These are phyloP conservation scores for Anorthoa munda DNA, from an alignment of 2,888 invertebrate genomes.

Conservation along the genomic window DNA sequence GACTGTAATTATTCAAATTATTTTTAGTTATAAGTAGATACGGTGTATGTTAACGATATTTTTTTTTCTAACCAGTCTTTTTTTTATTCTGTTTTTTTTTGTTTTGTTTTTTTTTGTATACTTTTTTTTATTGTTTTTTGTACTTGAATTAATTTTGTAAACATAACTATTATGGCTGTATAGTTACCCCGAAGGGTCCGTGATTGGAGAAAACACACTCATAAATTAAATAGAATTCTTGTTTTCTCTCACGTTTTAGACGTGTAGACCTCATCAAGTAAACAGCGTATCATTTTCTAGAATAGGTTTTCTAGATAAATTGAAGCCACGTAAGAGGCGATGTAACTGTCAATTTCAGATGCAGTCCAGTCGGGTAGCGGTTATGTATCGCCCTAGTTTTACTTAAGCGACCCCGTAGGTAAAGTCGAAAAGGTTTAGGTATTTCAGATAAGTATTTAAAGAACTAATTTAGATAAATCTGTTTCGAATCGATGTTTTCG, in stretches of 20 bases:
- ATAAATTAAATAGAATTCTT: slow-evolving; percentile 9
- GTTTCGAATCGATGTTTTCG: neutral
- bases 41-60: slow-evolving; percentile 1
- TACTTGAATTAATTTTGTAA: too few relatives aligned
- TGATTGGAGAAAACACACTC: slow-evolving; percentile 2
- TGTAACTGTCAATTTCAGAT: slow-evolving; percentile 43
- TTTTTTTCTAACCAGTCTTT: neutral
- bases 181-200: too few relatives aligned
- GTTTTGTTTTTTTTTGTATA: too few relatives aligned
- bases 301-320: slow-evolving; percentile 34
- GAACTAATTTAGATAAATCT: neutral
- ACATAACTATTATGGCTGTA: too few relatives aligned
- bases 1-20: too few relatives aligned
- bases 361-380: slow-evolving; percentile 23
- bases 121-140: too few relatives aligned
- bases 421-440: neutral
- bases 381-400: slow-evolving; percentile 16
- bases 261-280: slow-evolving; percentile 11
- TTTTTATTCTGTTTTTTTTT: too few relatives aligned
- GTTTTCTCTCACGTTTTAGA: slow-evolving; percentile 18
- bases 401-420: slow-evolving; percentile 8
- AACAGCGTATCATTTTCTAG: slow-evolving; percentile 30
- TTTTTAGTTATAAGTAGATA: too few relatives aligned
- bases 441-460: neutral
- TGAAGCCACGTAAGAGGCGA: slow-evolving; percentile 18